Evolutionary conservation across 2,888 invertebrate species (phyloP), one percentile per base, ranked within the genome.

Genomic region (Pogonocherus hispidulus): DNA sequence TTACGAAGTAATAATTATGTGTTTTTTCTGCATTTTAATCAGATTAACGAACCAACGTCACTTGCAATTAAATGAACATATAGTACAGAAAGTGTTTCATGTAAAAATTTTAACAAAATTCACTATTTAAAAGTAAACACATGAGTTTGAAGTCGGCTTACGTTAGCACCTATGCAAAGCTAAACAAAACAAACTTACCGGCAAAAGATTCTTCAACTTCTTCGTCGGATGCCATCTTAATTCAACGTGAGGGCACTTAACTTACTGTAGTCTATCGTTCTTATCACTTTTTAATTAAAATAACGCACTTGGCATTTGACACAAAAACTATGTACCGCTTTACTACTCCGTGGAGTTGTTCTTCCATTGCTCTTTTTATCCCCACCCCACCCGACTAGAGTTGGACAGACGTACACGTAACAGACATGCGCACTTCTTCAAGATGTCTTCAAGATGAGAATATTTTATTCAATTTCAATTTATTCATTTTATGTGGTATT

Each of bases 121-220:
- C 52, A 6, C 35, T 59, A 66, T 63, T 69, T 70, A 67, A 72
- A 74, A 74, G 52, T 64, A 74, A 78, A 75, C 77, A 81, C 77
- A 78, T 75, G 76, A 80, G 72, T 79, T 82, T 78, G 74, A 81
- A 82, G 79, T 80, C 81, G 82, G 81, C 82, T 81, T 80, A 78
- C 77, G 77, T 80, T 81, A 76, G 73, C 78, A 80, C 79, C 78
- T 78, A 77, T 75, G 74, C 77, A 78, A 76, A 76, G 72, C 77
- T 74, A 79, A 79, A 81, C 80, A 81, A 78, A 79, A 78, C 79
- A 81, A 81, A 87, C 92, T 93, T 89, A 94, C 95, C 94, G 89
- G 93, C 94, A 84, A 91, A 93, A 85, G 91, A 92, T 85, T 94
- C 95, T 82, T 94, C 94, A 85, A 94, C 91, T 87, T 94, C 94